Evolutionary conservation across 2,797 vertebrate genomes (phyloP), one percentile per base, ranked within the genome.

Genomic region (Epinephelus coioides): DNA sequence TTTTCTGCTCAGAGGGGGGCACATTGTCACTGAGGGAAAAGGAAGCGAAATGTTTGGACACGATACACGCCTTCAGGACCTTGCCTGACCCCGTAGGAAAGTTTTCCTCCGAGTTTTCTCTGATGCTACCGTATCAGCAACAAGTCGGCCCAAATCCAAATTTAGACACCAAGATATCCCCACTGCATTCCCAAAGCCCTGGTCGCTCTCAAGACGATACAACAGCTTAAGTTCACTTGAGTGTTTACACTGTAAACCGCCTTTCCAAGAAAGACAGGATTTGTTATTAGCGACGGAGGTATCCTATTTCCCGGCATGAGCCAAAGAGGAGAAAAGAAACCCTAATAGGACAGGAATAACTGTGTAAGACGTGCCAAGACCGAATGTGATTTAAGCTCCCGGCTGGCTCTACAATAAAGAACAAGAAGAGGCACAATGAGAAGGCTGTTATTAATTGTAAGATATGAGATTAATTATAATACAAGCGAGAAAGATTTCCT

Each of bases 191-290:
- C 66, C 49, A 25, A 74, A 67, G 50, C 21, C 50, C 5, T 57
- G 72, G 51, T 51, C 57, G 47, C 49, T 68, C 30, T 78, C 64
- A 70, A 63, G 64, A 84, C 63, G 79, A 85, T 53, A 61, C 83
- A n/a, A 27, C 69, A 63, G 82, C 88, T 92, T 92, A 91, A 89
- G 86, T 86, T 92, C 79, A 84, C 82, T 62, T 40, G 23, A 83
- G 84, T 91, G 89, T 93, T 92, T 91, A 91, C 78, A 82, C 85
- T 91, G 86, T 94, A 91, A 92, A 90, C 81, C 6, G 21, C 78
- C 88, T 88, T 94, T 94, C 91, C 90, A 92, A 90, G 91, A 92
- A 92, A 83, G 79, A 89, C 53, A 25, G 81, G 90, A 92, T 92
- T 93, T 90, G 85, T 93, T 91, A 91, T 92, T 86, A 89, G 88